Evolutionary conservation across 2,797 vertebrate species (phyloP).

Genomic region (Alexandromys oeconomus): DNA sequence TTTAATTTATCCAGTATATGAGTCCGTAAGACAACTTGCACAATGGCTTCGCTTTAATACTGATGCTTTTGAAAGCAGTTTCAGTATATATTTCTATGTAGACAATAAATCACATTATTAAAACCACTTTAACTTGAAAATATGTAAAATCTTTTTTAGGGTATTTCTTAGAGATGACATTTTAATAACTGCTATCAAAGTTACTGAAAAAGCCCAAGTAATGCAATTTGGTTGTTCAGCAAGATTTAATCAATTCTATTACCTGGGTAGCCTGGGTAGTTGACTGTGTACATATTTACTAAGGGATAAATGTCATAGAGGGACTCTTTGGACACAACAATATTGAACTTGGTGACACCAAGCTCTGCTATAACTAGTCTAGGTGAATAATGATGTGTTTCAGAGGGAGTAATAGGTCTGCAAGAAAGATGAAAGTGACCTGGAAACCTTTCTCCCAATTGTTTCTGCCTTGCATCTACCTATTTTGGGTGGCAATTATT

Average conservation of each 20-base stretch:
- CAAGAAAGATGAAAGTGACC: slow-evolving; percentile 47
- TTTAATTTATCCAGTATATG: slow-evolving; percentile 79
- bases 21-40: slow-evolving; percentile 54
- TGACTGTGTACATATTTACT: slow-evolving; percentile 66
- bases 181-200: slow-evolving; percentile 41
- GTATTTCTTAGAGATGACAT: slow-evolving; percentile 39
- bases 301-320: not conserved
- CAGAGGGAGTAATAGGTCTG: not conserved
- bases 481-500: slow-evolving; percentile 19
- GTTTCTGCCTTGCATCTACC: not conserved
- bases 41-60: slow-evolving; percentile 71
- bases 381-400: not conserved
- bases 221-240: slow-evolving; percentile 1
- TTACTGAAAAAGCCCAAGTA: slow-evolving; percentile 61
- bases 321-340: not conserved
- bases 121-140: not conserved
- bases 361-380: slow-evolving; percentile 22
- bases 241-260: slow-evolving; percentile 63
- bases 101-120: slow-evolving; percentile 8
- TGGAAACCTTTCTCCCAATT: no score
- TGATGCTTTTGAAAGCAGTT: slow-evolving; percentile 72
- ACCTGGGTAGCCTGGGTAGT: not conserved
- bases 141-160: slow-evolving; percentile 27
- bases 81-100: slow-evolving; percentile 58
- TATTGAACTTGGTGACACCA: not conserved